phyloP scores from a whole-genome alignment of 2,113 vertebrate species.

The Ramphastos sulfuratus region DNA sequence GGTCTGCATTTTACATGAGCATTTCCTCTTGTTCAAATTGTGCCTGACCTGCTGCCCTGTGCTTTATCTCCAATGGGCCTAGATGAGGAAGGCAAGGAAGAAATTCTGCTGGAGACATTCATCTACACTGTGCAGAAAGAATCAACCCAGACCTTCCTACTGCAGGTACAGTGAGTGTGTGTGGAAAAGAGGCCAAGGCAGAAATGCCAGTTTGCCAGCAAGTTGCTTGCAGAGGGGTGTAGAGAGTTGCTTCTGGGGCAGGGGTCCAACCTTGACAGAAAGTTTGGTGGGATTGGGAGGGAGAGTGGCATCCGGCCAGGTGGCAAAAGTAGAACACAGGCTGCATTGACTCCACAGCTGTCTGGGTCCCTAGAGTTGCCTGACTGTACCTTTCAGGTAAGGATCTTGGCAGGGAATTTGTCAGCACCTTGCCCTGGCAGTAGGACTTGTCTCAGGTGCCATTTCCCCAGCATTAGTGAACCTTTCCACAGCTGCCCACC shows the following conservation, averaged over 20 bases:
- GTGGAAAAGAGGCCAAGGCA: neutral
- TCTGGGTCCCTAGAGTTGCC: neutral
- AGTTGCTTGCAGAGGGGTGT: neutral
- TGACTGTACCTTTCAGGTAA: neutral
- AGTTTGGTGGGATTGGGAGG: neutral
- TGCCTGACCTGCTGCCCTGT: neutral
- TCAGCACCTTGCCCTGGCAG: neutral
- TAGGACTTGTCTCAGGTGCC: neutral
- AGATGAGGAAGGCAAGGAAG: neutral
- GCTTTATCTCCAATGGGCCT: neutral
- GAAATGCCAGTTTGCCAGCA: neutral
- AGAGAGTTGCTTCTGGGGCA: neutral
- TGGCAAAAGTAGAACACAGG: neutral
- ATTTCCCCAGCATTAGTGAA: neutral
- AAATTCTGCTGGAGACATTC: neutral
- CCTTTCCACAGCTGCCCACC: neutral
- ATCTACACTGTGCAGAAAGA: neutral
- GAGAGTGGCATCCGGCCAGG: neutral
- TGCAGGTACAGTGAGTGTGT: neutral
- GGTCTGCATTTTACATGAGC: neutral
- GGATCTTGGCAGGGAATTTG: neutral
- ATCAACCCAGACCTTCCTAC: neutral
- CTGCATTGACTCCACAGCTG: neutral
- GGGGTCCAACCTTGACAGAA: neutral
- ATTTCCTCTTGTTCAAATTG: neutral